Base-by-base conservation (phyloP, 1,140 invertebrate species). In the Heterodera schachtii region DNA sequence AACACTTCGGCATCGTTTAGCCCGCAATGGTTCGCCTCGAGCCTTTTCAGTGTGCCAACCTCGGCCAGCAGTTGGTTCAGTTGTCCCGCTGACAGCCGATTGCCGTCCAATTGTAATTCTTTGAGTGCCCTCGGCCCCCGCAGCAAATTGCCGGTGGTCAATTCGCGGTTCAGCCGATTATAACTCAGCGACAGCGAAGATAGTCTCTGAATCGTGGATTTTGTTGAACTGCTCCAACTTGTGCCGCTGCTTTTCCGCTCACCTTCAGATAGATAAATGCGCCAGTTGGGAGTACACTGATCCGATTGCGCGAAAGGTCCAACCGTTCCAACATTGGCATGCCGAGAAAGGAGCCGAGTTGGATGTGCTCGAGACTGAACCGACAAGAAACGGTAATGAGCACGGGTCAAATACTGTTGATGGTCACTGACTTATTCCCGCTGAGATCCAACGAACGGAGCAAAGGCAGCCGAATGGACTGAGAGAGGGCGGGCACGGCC, bases 211-310 rank as follows among this genome's bases (percentile, higher is more conserved):
- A 75, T 57, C 0, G 31, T 31, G 43, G n/a, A 6, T 3, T 31
- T 31, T 31, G 31, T 31, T 47, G 43, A 49, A 57, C 52, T 31
- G 44, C 52, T 6, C 31, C 6, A 75, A 75, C 3, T 75, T 75
- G 9, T 49, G 0, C 16, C 31, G 16, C 8, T 16, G n/a, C 6
- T 7, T 57, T 31, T 43, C 5, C 57, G 19, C 84, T 78, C 21
- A 49, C 49, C 70, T 83, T 81, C 4, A 89, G 78, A 81, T 87
- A 87, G 44, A 87, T 85, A 71, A 88, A 88, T 13, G 85, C 88
- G 52, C 87, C 88, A 19, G 87, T 87, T 5, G 87, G 85, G 13
- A 88, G 79, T 64, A 78, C 71, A n/a, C 46, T 79, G 6, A 88
- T 60, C 16, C 75, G 81, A 78, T 88, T 88, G 11, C 78, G 70